Percentiles rank a stretch among this genome's conserved stretches.
Conservation (phyloP, 2,797 vertebrate genomes). For the Sitta carolinensis region DNA sequence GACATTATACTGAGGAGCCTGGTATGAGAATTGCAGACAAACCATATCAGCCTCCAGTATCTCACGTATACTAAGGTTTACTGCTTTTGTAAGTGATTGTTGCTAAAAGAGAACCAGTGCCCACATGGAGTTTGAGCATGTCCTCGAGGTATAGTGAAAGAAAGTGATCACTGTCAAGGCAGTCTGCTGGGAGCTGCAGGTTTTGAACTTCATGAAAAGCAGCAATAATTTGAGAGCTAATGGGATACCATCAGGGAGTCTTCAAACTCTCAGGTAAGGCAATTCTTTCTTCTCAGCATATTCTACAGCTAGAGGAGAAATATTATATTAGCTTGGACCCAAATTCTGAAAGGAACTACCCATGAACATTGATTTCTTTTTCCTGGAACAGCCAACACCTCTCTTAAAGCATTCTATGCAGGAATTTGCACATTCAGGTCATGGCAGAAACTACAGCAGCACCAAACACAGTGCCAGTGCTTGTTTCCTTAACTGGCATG, state of each 20-base stretch:
- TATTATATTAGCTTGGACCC: neutral
- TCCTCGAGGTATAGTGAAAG: neutral
- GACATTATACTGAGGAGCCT: neutral
- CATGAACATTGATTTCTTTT: neutral
- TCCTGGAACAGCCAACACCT: neutral
- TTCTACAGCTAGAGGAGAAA: neutral
- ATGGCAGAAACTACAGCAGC: neutral
- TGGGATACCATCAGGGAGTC: neutral
- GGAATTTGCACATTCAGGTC: neutral
- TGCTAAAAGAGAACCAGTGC: neutral
- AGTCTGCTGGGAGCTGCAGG: neutral
- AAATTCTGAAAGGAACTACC: neutral
- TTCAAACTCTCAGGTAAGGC: neutral
- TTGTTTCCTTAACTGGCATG: neutral
- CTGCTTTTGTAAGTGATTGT: neutral
- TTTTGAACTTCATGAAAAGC: neutral
- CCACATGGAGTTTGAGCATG: neutral
- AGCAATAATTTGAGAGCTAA: constrained; percentile 1
- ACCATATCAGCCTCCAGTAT: neutral
- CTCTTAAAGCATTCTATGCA: neutral
- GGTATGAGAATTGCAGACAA: neutral
- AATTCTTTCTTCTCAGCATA: neutral
- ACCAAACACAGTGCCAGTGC: neutral
- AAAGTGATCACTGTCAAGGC: neutral
- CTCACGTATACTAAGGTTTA: neutral